Evolutionary conservation across 2,797 vertebrate species (phyloP).

Genomic region (Ctenopoma kingsleyae): DNA sequence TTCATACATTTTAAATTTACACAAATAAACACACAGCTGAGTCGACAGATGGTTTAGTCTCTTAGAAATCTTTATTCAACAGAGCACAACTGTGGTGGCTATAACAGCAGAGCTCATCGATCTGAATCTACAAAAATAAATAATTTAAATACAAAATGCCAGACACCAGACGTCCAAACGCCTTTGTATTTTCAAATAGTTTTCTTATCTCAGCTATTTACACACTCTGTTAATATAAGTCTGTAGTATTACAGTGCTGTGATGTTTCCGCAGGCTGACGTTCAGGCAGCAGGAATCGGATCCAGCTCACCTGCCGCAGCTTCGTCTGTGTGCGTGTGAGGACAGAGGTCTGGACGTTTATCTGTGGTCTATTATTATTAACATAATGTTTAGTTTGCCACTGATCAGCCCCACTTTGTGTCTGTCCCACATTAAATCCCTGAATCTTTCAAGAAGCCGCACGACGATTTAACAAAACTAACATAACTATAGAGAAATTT

Average conservation of each 20-base stretch:
- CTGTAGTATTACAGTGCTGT: conserved; percentile 80
- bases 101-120: conserved; percentile 65
- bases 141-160: conserved; percentile 93
- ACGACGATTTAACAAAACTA: background rate
- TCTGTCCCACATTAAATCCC: background rate
- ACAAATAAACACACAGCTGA: background rate
- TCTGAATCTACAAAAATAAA: conserved; percentile 93
- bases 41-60: conserved; percentile 38
- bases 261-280: conserved; percentile 55
- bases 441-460: background rate
- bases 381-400: background rate
- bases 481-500: background rate
- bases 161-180: conserved; percentile 85
- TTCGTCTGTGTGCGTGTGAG: background rate
- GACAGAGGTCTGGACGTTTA: conserved; percentile 13
- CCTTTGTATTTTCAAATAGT: conserved; percentile 80
- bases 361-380: background rate
- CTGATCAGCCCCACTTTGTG: background rate
- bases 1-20: too few relatives aligned
- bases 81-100: conserved; percentile 82
- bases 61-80: conserved; percentile 87
- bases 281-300: conserved; percentile 53
- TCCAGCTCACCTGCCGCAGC: conserved; percentile 25
- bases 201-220: conserved; percentile 71
- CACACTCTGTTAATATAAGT: conserved; percentile 71